Evolutionary conservation across 2,888 invertebrate species (phyloP).

Genomic region (Smittia aterrima): DNA sequence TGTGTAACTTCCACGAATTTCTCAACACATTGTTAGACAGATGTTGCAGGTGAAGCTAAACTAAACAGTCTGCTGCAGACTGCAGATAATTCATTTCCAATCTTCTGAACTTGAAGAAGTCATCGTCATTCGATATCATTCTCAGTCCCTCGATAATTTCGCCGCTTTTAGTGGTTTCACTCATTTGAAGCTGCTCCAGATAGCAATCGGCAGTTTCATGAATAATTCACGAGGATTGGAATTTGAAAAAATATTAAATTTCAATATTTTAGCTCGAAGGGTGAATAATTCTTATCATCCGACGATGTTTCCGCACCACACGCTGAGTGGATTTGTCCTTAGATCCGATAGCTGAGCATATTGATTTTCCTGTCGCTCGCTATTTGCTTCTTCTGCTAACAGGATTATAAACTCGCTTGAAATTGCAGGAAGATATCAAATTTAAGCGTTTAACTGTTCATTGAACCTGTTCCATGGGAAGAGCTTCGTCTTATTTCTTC

Average conservation of each 20-base stretch:
- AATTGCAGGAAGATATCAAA: too few species aligned
- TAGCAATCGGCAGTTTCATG: not conserved
- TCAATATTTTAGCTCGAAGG: not conserved
- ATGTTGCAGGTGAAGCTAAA: not conserved
- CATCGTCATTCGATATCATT: not conserved
- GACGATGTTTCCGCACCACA: not conserved
- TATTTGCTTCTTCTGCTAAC: not conserved
- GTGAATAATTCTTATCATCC: not conserved
- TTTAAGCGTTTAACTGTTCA: too few species aligned
- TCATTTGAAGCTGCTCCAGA: too few species aligned
- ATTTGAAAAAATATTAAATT: not conserved
- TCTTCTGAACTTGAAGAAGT: too few species aligned
- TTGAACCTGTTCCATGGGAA: too few species aligned
- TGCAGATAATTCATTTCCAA: not conserved
- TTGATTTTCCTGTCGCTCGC: conserved; percentile 13
- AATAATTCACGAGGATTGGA: not conserved
- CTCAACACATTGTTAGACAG: not conserved
- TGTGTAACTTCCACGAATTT: too few species aligned
- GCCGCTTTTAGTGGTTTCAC: too few species aligned
- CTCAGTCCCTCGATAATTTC: not conserved
- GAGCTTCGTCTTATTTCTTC: too few species aligned
- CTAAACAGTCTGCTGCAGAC: not conserved
- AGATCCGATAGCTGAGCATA: not conserved
- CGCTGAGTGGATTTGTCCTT: not conserved
- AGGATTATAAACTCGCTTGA: too few species aligned